Evolutionary conservation across 2,797 vertebrate genomes (phyloP).

Genomic region (Gadopsis bispinosus): DNA sequence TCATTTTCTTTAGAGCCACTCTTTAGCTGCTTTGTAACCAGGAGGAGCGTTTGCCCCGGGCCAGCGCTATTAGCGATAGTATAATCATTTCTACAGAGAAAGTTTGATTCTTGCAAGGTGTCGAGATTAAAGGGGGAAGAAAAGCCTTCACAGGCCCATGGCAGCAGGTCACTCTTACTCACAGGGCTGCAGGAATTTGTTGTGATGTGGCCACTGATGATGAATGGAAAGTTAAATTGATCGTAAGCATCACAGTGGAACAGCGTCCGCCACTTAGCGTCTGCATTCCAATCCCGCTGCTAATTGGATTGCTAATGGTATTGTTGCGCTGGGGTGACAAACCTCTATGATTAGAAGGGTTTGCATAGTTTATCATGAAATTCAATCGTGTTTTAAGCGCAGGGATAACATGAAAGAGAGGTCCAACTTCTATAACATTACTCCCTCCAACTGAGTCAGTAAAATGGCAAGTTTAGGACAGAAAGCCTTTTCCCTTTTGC

Average conservation of each 20-base stretch:
- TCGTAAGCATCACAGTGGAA: conserved; percentile 64
- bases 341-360: conserved; percentile 61
- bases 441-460: neutral
- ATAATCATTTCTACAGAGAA: conserved; percentile 57
- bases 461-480: neutral
- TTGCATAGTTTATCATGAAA: conserved; percentile 34
- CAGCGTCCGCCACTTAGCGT: conserved; percentile 64
- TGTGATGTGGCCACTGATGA: conserved; percentile 61
- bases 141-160: neutral
- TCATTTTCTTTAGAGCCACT: conserved; percentile 58
- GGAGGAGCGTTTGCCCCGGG: conserved; percentile 42
- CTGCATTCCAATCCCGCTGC: conserved; percentile 53
- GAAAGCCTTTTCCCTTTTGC: conserved; percentile 4
- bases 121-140: conserved; percentile 18
- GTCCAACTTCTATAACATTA: neutral
- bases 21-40: conserved; percentile 33
- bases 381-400: conserved; percentile 4
- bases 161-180: conserved; percentile 2
- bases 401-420: neutral
- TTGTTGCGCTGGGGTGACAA: conserved; percentile 64
- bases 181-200: conserved; percentile 39
- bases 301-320: conserved; percentile 78
- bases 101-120: conserved; percentile 30
- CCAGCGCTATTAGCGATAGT: conserved; percentile 65
- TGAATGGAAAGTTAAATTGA: conserved; percentile 79